Base-by-base conservation (phyloP, 1,140 invertebrate species). In the Trachelipus rathkii region DNA sequence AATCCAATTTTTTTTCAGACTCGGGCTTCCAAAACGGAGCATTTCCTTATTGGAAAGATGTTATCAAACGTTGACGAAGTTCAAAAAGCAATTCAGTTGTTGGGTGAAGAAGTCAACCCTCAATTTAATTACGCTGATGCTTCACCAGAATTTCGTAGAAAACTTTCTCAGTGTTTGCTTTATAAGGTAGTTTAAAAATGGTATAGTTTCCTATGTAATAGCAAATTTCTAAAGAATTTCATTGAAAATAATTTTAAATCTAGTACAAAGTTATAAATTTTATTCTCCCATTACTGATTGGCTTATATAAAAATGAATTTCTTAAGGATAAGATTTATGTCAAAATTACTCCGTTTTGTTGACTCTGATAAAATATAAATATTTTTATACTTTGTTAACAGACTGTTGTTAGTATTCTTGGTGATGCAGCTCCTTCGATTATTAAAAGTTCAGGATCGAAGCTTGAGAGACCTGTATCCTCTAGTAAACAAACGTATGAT, bases 401-500 rank as follows among this genome's bases (percentile, higher is more conserved):
- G 84, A 81, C 80, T 66, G 78, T 83, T 10, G 60, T 85, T 10
- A 74, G 78, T 50, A 74, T 83, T 11, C 68, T 83, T n/a, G 81
- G 81, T 46, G 80, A 81, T 0, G 71, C 70, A 50, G 82, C 78
- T 5, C 43, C 71, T 33, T 44, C 67, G 0, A 69, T 74, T 10
- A 24, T 83, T 50, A 69, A 71, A 43, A 74, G 75, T 74, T 90
- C 89, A 6, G 87, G 85, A 0, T 77, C 79, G 1, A 53, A 89
- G 0, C 79, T 92, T 10, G 72, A 72, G 44, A 66, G 80, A 73
- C 87, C 93, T 21, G 87, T 87, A 0, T 76, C 93, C 0, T 93
- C 92, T 0, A 93, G 92, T 1, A 86, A 86, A 13, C 93, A 95
- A 83, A 86, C 87, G 10, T 95, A 88, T 82, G 89, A 92, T 74